Base-by-base conservation (phyloP, 1,140 invertebrate genomes). In the Portunus trituberculatus region DNA sequence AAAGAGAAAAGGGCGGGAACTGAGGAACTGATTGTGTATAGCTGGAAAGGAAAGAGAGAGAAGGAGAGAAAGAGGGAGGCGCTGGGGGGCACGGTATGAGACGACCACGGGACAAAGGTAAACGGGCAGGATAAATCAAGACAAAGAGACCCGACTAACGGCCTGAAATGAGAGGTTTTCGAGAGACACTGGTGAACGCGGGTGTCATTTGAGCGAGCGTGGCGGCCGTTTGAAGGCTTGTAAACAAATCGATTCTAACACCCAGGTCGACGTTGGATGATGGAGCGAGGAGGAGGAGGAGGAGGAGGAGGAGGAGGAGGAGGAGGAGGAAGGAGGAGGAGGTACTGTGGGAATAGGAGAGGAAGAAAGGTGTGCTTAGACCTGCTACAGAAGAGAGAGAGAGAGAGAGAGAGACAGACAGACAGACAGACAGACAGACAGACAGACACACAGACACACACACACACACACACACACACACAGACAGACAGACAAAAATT, bases 161-260 rank as follows among this genome's bases (percentile, higher is more conserved):
- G 48, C 92, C 92, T 14, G 25, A 88, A 88, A 93, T 93, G 84
- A 93, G 39, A 20, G 92, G 92, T 45, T 93, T 46, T 46, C 4
- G 32, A 45, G 8, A 20, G n/a, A 52, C 46, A 84, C 82, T 16
- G 25, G 39, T 46, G 39, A 28, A 84, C n/a, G 52, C 20, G 31
- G 46, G 83, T 93, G 92, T 93, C 92, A 93, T 93, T 93, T 93
- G 67, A 25, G 82, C 20, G 84, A 88, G 83, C 31, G 92, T 86
- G 83, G 46, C 28, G 46, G 92, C 87, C 48, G 87, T 93, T 93
- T 93, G 45, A 48, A 59, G 28, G n/a, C 92, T 93, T 93, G 92
- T 93, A 88, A 93, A 93, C 92, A 93, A 93, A 93, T 88, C 92
- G 92, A 39, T 93, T 88, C 92, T 88, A 93, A 93, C 92, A 93